These are phyloP conservation scores for Iguana delicatissima DNA, from an alignment of 2,797 vertebrate species.

Conservation along the genomic window DNA sequence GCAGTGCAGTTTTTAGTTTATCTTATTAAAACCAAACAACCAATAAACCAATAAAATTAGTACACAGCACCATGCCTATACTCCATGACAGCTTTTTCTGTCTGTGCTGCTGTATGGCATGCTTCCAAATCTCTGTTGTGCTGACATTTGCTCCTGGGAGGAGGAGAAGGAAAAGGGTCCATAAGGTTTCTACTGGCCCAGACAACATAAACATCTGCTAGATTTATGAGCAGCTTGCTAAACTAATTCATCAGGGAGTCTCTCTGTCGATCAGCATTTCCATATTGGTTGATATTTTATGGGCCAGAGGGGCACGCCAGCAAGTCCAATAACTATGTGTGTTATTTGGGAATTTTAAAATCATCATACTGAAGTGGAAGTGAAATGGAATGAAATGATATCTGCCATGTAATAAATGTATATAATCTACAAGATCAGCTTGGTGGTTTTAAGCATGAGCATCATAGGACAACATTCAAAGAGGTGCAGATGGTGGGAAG, in stretches of 20 bases:
- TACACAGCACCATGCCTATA: conserved; percentile 36
- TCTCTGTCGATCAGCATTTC: conserved; percentile 69
- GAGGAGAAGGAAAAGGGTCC: conserved; percentile 74
- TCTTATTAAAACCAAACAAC: conserved; percentile 31
- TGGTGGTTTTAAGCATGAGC: neutral
- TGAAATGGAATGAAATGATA: conserved; percentile 52
- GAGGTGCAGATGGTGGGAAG: neutral
- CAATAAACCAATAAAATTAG: conserved; percentile 20
- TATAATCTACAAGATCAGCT: neutral
- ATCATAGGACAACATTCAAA: conserved; percentile 5
- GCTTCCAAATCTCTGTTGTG: conserved; percentile 72
- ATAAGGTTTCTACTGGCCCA: conserved; percentile 80
- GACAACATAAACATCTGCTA: conserved; percentile 81
- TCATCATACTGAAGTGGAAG: conserved; percentile 38
- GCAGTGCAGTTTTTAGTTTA: conserved; percentile 49
- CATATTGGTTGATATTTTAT: conserved; percentile 72
- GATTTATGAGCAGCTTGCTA: conserved; percentile 78
- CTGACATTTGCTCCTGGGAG: conserved; percentile 80
- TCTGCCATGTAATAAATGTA: neutral
- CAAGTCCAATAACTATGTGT: conserved; percentile 58
- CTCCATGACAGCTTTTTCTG: conserved; percentile 59
- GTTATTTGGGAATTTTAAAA: conserved; percentile 60
- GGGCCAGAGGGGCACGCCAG: conserved; percentile 44
- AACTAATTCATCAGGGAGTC: conserved; percentile 70
- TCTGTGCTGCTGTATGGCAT: conserved; percentile 65